phyloP scores from a whole-genome alignment of 2,797 vertebrate species.

The Choloepus didactylus region DNA sequence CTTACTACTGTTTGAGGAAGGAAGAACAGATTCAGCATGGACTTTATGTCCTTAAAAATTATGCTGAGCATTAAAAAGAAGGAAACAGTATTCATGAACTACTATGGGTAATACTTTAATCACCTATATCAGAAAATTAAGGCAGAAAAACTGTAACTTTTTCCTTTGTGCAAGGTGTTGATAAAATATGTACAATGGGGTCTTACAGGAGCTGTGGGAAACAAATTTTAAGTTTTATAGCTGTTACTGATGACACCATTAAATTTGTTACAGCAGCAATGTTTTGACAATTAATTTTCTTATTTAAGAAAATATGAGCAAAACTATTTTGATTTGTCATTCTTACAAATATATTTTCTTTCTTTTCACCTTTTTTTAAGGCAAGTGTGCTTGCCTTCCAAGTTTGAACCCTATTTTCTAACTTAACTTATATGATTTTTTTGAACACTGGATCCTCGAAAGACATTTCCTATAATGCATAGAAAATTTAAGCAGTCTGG shows the following conservation, averaged over 20 bases:
- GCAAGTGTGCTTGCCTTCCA: not conserved
- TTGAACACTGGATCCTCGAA: not conserved
- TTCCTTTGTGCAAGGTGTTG: constrained; percentile 3
- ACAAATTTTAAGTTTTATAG: not conserved
- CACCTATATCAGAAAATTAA: not conserved
- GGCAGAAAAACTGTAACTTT: not conserved
- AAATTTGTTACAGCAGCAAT: not conserved
- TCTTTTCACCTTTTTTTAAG: not conserved
- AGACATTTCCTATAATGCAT: not conserved
- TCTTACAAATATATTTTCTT: not conserved
- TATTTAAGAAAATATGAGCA: not conserved
- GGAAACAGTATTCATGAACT: constrained; percentile 31
- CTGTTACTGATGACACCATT: not conserved
- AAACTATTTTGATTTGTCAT: not conserved
- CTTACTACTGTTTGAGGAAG: not conserved
- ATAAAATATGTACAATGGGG: not conserved
- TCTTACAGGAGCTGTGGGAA: not conserved
- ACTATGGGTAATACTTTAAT: constrained; percentile 26
- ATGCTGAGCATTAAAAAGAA: constrained; percentile 8
- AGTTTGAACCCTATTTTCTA: constrained; percentile 6
- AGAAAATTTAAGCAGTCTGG: not conserved
- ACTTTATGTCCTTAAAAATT: constrained; percentile 64
- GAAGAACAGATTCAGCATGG: constrained; percentile 16
- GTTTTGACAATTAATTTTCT: constrained; percentile 2
- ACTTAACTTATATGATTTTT: constrained; percentile 18